Base-by-base conservation (phyloP, 2,113 vertebrate genomes). In the Pogona vitticeps region DNA sequence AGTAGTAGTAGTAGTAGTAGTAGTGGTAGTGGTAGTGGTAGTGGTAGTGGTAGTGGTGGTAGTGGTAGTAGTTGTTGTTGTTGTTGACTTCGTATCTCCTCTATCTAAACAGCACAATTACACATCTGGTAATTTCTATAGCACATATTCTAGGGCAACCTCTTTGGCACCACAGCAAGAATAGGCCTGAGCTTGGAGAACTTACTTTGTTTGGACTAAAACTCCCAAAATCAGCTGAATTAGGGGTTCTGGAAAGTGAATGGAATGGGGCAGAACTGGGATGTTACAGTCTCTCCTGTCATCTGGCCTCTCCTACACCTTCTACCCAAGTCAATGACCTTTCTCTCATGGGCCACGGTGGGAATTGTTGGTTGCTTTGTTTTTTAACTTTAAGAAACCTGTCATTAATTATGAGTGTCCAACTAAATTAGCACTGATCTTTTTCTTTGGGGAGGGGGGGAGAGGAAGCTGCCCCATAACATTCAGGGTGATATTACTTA, bases 401-500 rank as follows among this genome's bases (percentile, higher is more conserved):
- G 46, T 75, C 33, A 46, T 83, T 61, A 68, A 68, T 67, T 68
- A 52, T 52, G 80, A 40, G 18, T 40, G 6, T 40, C 67, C 72
- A 38, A 72, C 26, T 83, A 33, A 72, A 72, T 72, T 61, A 40
- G 52, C 23, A 73, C 23, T 61, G 56, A 73, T 61, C 75, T 73
- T 26, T 23, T 82, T 67, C 71, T 58, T 72, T 31, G 6, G 26
- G 63, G 21, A 2, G 59, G 26, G 58, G 31, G 77, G 42, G n/a
- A 42, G 36, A 28, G 71, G 40, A 73, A 10, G 42, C 42, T 75
- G 56, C 33, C 58, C 56, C 56, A 42, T 40, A 36, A 40, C 52
- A 61, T 61, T 59, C 65, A 82, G 70, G 18, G 70, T 40, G 40
- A 75, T 61, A 31, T 75, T 59, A 83, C 56, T 83, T 75, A 83